These are phyloP conservation scores for Craseonycteris thonglongyai DNA, from an alignment of 2,113 vertebrate species.

Conservation along the genomic window DNA sequence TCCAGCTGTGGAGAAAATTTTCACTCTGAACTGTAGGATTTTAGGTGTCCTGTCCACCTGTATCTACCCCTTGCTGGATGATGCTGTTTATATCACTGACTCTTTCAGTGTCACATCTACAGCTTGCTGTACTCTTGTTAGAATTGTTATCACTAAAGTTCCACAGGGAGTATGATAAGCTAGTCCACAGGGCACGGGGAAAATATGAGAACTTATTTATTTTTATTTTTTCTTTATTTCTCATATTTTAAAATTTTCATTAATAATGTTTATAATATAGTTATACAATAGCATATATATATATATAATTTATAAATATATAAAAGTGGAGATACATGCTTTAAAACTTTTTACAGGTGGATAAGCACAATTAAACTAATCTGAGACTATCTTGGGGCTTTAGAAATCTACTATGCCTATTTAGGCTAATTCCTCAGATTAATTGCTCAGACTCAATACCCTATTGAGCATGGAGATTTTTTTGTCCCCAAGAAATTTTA, in stretches of 20 bases:
- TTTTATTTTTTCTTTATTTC: accelerated
- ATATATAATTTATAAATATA: neutral
- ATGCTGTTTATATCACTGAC: constrained; percentile 28
- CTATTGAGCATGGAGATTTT: neutral
- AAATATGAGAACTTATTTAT: neutral
- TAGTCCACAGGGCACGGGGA: neutral
- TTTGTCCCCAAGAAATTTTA: neutral
- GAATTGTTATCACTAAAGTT: neutral
- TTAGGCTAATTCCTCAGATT: neutral
- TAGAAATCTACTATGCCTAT: neutral
- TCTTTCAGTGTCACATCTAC: neutral
- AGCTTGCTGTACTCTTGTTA: neutral
- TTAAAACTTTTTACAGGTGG: neutral
- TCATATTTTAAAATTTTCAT: neutral
- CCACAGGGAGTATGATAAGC: neutral
- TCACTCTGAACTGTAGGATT: neutral
- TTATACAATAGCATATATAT: neutral
- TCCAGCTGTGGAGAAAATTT: neutral
- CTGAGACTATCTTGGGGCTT: neutral
- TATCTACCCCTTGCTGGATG: neutral
- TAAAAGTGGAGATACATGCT: neutral
- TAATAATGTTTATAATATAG: neutral
- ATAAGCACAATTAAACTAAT: neutral
- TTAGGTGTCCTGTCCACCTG: neutral
- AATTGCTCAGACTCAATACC: neutral